Evolutionary conservation across 2,113 vertebrate species (phyloP).

Genomic region (Aldabrachelys gigantea): DNA sequence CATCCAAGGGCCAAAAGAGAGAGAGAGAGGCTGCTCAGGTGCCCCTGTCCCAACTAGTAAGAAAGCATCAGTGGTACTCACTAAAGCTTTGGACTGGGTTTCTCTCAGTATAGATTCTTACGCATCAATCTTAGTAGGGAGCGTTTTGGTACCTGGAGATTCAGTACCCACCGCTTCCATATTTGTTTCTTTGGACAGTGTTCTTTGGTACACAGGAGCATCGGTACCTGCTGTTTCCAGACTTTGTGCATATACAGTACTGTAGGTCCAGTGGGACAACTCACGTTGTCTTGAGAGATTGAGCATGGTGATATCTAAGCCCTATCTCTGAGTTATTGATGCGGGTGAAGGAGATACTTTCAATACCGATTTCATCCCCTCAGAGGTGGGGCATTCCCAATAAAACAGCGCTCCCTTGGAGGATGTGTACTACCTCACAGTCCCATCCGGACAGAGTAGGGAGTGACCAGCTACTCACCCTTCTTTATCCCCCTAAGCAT

Average conservation of each 20-base stretch:
- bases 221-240: background rate
- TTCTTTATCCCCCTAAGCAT: background rate
- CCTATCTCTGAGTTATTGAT: background rate
- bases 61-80: background rate
- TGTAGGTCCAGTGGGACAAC: background rate
- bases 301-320: background rate
- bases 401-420: background rate
- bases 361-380: background rate
- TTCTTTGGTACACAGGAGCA: background rate
- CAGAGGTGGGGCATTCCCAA: background rate
- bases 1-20: background rate
- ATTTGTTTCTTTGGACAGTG: background rate
- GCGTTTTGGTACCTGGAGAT: background rate
- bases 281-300: background rate
- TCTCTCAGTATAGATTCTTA: background rate
- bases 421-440: background rate
- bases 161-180: background rate
- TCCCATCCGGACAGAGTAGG: background rate
- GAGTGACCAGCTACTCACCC: background rate
- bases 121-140: background rate
- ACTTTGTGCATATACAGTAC: background rate
- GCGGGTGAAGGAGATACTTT: background rate
- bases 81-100: background rate
- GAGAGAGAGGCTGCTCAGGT: background rate
- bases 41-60: background rate